A percentile compares a stretch with the other conserved stretches of the same genome.
These are phyloP conservation scores for Ptyas mucosa DNA, from an alignment of 2,113 vertebrate genomes.

Conservation along the genomic window DNA sequence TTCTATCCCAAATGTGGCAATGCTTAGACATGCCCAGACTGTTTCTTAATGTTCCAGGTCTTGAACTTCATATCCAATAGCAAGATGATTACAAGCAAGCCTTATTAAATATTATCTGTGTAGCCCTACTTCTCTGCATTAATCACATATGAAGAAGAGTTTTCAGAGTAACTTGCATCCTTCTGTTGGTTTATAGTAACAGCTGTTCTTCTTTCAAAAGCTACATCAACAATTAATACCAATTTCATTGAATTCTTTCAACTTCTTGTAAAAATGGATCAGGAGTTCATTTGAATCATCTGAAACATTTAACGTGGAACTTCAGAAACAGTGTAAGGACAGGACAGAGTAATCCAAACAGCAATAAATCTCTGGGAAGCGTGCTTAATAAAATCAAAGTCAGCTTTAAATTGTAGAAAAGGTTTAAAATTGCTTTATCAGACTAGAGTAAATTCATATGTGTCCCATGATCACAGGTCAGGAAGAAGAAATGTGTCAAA, in stretches of 20 bases:
- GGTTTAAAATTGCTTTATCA: neutral
- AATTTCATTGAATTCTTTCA: neutral
- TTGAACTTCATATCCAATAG: neutral
- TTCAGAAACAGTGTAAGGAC: neutral
- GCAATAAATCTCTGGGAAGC: neutral
- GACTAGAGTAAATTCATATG: neutral
- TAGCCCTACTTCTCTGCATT: neutral
- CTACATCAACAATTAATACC: neutral
- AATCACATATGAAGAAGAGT: neutral
- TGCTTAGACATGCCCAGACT: neutral
- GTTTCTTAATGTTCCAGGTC: neutral
- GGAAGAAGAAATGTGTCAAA: neutral
- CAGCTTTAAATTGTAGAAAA: neutral
- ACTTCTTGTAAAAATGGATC: neutral
- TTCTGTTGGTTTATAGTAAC: neutral
- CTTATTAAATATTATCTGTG: neutral
- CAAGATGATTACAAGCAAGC: neutral
- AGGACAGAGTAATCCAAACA: neutral
- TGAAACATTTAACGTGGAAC: neutral
- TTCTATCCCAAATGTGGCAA: neutral
- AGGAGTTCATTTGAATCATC: neutral
- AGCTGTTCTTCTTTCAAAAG: neutral
- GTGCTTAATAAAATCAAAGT: neutral
- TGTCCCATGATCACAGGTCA: neutral
- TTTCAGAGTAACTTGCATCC: neutral